Percentiles rank a stretch among this genome's conserved stretches.
phyloP scores from a whole-genome alignment of 2,113 vertebrate genomes.

The Chlorodrepanis virens region DNA sequence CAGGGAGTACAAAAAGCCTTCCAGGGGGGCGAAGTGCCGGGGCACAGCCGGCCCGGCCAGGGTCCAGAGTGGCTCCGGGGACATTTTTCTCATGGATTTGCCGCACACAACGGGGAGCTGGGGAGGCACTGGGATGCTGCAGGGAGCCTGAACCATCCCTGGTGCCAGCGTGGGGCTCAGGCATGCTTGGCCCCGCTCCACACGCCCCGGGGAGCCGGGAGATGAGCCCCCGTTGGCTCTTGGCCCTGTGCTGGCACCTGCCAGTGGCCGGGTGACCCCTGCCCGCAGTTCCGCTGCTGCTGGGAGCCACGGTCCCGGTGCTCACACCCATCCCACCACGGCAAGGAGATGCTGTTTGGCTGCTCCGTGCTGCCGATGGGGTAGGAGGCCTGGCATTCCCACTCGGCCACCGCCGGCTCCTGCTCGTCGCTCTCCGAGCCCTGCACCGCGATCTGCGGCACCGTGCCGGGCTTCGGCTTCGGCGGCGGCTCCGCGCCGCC shows the following conservation, averaged over 20 bases:
- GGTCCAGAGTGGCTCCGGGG: not conserved
- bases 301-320: not conserved
- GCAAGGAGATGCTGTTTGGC: not conserved
- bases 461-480: conserved; percentile 65
- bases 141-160: not conserved
- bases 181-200: not conserved
- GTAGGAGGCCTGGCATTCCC: conserved; percentile 76
- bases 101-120: not conserved
- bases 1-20: conserved; percentile 21
- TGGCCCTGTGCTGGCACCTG: not conserved
- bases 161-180: not conserved
- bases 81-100: not conserved
- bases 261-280: not conserved
- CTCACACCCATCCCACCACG: not conserved
- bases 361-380: conserved; percentile 30
- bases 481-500: not conserved
- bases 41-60: not conserved
- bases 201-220: not conserved
- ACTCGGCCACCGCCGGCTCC: conserved; percentile 11
- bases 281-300: conserved; percentile 6
- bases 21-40: not conserved
- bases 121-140: not conserved
- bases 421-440: conserved; percentile 82
- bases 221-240: not conserved
- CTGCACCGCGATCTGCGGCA: conserved; percentile 89